phyloP scores from a whole-genome alignment of 2,113 vertebrate genomes.

The Lota lota region DNA sequence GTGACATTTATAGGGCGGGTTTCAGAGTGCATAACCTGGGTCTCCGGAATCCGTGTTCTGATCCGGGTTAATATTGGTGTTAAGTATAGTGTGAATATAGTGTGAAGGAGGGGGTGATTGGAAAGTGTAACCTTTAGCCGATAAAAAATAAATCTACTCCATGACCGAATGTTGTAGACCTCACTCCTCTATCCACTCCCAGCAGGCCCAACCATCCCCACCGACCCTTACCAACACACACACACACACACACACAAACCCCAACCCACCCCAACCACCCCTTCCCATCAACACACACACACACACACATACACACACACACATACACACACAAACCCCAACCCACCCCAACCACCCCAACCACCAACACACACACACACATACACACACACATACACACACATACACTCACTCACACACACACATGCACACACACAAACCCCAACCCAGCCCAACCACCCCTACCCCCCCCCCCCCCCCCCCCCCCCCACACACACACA shows the following conservation, averaged over 20 bases:
- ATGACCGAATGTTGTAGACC: constrained; percentile 11
- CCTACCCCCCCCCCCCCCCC: not conserved
- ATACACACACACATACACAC: constrained; percentile 1
- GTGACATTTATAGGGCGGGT: constrained; percentile 26
- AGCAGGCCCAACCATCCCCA: constrained; percentile 6
- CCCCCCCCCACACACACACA: no score
- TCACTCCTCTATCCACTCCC: constrained; percentile 1
- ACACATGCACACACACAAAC: not conserved
- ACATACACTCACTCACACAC: no score
- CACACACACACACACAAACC: not conserved
- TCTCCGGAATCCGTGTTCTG: constrained; percentile 50
- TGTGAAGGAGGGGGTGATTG: not conserved
- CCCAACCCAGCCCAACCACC: not conserved
- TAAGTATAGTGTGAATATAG: not conserved
- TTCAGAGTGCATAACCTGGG: constrained; percentile 50
- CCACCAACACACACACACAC: not conserved
- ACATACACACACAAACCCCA: not conserved
- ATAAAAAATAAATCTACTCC: constrained; percentile 41
- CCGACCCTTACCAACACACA: no score
- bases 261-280: not conserved
- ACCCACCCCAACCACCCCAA: not conserved
- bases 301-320: constrained; percentile 3
- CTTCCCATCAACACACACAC: not conserved
- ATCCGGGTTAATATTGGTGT: constrained; percentile 14
- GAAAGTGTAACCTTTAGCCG: constrained; percentile 35